These are phyloP conservation scores for Acanthis flammea DNA, from an alignment of 2,797 vertebrate species.

Conservation along the genomic window DNA sequence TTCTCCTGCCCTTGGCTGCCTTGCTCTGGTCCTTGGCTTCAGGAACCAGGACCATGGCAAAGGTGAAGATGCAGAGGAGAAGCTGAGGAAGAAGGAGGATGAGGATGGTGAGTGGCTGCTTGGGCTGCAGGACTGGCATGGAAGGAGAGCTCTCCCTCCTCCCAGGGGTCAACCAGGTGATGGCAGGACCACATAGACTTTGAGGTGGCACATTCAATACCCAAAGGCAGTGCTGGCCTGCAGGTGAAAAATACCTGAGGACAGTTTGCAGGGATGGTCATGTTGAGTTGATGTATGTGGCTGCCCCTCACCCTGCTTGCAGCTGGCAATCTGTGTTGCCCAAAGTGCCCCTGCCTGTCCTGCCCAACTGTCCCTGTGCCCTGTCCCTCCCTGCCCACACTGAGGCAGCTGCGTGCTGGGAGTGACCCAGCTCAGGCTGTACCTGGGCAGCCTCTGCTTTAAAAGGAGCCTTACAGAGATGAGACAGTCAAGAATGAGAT, in stretches of 20 bases:
- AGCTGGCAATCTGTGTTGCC: neutral
- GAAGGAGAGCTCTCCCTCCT: neutral
- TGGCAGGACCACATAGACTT: accelerated
- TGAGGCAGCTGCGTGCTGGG: accelerated
- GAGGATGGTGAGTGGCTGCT: neutral
- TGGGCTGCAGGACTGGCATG: accelerated
- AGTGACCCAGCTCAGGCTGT: neutral
- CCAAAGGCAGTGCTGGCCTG: neutral
- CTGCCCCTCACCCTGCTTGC: neutral
- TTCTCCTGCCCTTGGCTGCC: slow-evolving; percentile 69
- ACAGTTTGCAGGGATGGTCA: neutral
- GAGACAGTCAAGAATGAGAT: slow-evolving; percentile 16
- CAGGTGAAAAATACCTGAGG: neutral
- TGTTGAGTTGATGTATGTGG: accelerated
- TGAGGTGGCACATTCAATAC: neutral
- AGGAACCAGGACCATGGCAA: slow-evolving; percentile 54
- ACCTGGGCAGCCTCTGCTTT: neutral
- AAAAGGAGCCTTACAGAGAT: neutral
- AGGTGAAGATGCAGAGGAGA: slow-evolving; percentile 69
- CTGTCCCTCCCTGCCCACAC: neutral
- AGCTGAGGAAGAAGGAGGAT: slow-evolving; percentile 61
- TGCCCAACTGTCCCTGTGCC: neutral
- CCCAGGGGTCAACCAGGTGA: accelerated
- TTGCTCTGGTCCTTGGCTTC: slow-evolving; percentile 64
- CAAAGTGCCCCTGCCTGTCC: neutral